A percentile compares a stretch with the other conserved stretches of the same genome.
Evolutionary conservation across 2,113 vertebrate species (phyloP).

Genomic region (Carassius gibelio): DNA sequence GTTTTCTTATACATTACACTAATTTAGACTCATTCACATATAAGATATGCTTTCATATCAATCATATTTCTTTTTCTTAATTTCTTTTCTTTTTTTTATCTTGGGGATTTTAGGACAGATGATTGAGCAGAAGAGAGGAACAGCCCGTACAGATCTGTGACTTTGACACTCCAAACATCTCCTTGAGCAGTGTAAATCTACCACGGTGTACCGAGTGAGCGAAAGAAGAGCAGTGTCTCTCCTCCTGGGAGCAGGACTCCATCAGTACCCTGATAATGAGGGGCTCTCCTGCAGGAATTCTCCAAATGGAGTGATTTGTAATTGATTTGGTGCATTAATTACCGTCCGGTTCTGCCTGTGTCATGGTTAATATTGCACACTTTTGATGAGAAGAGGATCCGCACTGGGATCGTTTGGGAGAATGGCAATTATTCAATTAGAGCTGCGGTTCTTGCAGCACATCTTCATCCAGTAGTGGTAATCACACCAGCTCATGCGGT

Average conservation of each 20-base stretch:
- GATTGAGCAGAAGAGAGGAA: constrained; percentile 8
- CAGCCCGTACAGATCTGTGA: not conserved
- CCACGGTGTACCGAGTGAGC: constrained; percentile 38
- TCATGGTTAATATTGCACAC: constrained; percentile 79
- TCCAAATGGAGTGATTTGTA: constrained; percentile 79
- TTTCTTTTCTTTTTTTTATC: not conserved
- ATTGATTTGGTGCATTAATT: constrained; percentile 83
- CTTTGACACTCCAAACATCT: constrained; percentile 22
- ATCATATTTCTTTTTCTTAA: not conserved
- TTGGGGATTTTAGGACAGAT: not conserved
- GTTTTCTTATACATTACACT: not conserved
- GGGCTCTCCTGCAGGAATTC: constrained; percentile 74
- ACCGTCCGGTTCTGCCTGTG: constrained; percentile 75
- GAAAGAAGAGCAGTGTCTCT: constrained; percentile 51
- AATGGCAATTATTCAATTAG: constrained; percentile 80
- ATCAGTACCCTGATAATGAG: constrained; percentile 75
- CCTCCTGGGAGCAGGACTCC: constrained; percentile 67
- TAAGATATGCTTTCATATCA: constrained; percentile 15
- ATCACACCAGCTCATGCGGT: not conserved
- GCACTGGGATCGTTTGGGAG: constrained; percentile 72
- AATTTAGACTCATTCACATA: not conserved
- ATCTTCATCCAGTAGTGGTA: constrained; percentile 67
- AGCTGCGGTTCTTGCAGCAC: constrained; percentile 49
- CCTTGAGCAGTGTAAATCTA: constrained; percentile 24
- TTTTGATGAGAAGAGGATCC: constrained; percentile 70